Base-by-base conservation (phyloP, 2,888 invertebrate genomes). In the Parnassius orleans region DNA sequence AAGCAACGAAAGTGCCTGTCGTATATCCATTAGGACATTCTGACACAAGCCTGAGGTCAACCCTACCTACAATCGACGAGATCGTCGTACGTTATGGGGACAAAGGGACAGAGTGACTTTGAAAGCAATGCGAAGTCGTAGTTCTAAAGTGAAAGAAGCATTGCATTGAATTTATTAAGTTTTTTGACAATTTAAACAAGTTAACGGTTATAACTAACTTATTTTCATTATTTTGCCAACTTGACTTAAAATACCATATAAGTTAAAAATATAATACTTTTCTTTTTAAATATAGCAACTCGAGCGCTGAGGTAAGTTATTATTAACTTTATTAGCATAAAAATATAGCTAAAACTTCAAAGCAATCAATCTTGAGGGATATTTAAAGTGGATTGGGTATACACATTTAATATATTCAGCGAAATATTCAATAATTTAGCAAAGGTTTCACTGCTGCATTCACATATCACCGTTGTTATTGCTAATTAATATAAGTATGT, bases 61-160 rank as follows among this genome's bases (percentile, higher is more conserved):
- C n/a, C 53, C 24, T n/a, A 24, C 11, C 53, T 44, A 44, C 52
- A 15, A 12, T 61, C n/a, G 14, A 33, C 42, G 19, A 14, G 57
- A 50, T 62, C 53, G 53, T 61, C 57, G 61, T 48, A 43, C 57
- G 48, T 53, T 42, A 12, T n/a, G 11, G 5, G 33, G 57, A 57
- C 62, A 62, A 53, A 53, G 62, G 57, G 53, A 57, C 62, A 62
- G 53, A 53, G 57, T 53, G 53, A 62, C 62, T 57, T 62, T 62
- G 46, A 10, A 46, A 48, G 53, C 24, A n/a, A 47, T 53, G 10
- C 15, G 15, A 48, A 42, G 47, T 48, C 54, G 53, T 61, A 57
- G 57, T 53, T 62, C 24, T 57, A 52, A 57, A 57, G 47, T 57
- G 24, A 57, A 15, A 48, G 53, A 42, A 48, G 57, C 24, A 15